A percentile compares a stretch with the other conserved stretches of the same genome.
These are phyloP conservation scores for Ormyrus rosae DNA, from an alignment of 2,888 invertebrate genomes.

Conservation along the genomic window DNA sequence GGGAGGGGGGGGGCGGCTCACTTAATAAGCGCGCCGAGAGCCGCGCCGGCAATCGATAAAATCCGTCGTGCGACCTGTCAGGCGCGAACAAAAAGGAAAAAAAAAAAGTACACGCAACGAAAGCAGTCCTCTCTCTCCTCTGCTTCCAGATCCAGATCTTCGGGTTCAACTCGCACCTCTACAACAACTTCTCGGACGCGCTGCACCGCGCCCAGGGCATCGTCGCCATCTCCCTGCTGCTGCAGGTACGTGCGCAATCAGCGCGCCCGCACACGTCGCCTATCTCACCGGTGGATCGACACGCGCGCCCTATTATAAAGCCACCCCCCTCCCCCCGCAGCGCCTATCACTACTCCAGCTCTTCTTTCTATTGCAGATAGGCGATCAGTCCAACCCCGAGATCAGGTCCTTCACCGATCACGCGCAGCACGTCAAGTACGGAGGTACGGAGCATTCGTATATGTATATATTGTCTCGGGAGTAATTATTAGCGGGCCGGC, in stretches of 20 bases:
- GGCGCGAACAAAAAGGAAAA: background rate
- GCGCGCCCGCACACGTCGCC: background rate
- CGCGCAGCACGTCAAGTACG: conserved; percentile 93
- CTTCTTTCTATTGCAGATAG: conserved; percentile 82
- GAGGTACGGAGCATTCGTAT: conserved; percentile 79
- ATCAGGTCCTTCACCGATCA: conserved; percentile 93
- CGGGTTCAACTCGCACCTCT: conserved; percentile 98
- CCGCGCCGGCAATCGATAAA: no score
- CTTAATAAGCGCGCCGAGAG: no score
- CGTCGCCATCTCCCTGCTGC: conserved; percentile 93
- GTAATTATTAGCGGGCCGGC: no score
- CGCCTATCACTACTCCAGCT: no score
- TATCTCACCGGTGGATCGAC: conserved; percentile 18
- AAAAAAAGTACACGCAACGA: background rate
- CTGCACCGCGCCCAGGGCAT: conserved; percentile 95
- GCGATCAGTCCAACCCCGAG: conserved; percentile 94
- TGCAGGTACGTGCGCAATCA: conserved; percentile 84
- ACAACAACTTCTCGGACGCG: conserved; percentile 97
- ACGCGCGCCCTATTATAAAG: background rate
- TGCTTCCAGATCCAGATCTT: conserved; percentile 93
- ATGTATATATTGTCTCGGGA: no score
- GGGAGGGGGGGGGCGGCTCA: background rate
- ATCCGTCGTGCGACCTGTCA: background rate
- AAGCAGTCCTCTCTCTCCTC: background rate
- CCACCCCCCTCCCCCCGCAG: no score